Evolutionary conservation across 2,888 invertebrate genomes (phyloP).

Genomic region (Mesochorus sp.): DNA sequence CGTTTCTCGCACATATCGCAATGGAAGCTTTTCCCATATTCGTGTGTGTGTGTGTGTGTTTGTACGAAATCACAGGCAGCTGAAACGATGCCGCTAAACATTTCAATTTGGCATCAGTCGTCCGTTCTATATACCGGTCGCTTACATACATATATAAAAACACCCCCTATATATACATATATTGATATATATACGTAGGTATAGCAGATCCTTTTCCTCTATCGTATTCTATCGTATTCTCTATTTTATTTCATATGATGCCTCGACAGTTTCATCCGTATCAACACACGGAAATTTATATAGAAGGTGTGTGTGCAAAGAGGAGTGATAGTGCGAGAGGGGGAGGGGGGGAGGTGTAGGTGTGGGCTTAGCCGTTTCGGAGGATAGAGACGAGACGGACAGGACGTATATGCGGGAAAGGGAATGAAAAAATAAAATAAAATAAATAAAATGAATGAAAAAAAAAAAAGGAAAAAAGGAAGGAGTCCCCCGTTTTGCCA

Average conservation of each 20-base stretch:
- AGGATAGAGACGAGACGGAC: slow-evolving; percentile 27
- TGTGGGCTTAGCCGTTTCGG: slow-evolving; percentile 26
- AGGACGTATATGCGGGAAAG: slow-evolving; percentile 13
- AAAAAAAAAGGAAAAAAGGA: slow-evolving; percentile 3
- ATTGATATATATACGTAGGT: no score
- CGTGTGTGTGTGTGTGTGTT: slow-evolving; percentile 7
- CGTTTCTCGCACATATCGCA: slow-evolving; percentile 36
- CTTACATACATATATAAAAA: no score
- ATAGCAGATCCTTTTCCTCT: slow-evolving; percentile 50
- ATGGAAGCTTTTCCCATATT: slow-evolving; percentile 34
- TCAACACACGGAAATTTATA: background rate
- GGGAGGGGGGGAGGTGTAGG: slow-evolving; percentile 47
- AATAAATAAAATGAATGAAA: slow-evolving; percentile 46
- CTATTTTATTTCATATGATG: slow-evolving; percentile 42
- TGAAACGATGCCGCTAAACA: slow-evolving; percentile 81
- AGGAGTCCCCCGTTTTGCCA: slow-evolving; percentile 4
- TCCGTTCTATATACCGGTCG: slow-evolving; percentile 41
- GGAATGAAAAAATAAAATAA: slow-evolving; percentile 58
- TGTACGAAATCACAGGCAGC: slow-evolving; percentile 61
- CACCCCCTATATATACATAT: no score
- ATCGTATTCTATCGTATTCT: slow-evolving; percentile 37
- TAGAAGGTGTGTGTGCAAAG: slow-evolving; percentile 14
- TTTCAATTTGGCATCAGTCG: slow-evolving; percentile 81
- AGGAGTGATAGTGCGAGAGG: slow-evolving; percentile 41
- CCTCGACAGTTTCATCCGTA: background rate